A percentile compares a stretch with the other conserved stretches of the same genome.
Evolutionary conservation across 2,113 vertebrate genomes (phyloP).

Genomic region (Microcebus tavaratra): DNA sequence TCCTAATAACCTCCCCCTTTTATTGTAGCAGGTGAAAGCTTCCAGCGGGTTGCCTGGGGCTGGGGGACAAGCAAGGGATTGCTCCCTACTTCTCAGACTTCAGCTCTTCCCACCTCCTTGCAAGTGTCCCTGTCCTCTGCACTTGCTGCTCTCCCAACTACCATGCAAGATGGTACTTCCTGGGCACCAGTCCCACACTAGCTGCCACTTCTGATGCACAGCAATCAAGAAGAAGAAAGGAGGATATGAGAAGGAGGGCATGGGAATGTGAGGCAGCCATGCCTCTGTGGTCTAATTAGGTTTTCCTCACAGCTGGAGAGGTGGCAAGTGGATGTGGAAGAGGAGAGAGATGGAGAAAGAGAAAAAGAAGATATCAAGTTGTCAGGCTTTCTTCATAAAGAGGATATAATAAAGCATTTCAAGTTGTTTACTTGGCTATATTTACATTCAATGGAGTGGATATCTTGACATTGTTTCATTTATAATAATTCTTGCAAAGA

Average conservation of each 20-base stretch:
- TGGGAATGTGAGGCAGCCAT: background rate
- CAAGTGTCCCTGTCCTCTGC: accelerated
- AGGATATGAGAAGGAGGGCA: background rate
- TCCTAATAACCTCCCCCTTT: background rate
- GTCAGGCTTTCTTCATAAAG: background rate
- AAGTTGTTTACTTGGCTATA: background rate
- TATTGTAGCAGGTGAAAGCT: background rate
- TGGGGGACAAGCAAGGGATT: accelerated
- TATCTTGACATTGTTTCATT: background rate
- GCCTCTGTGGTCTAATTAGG: accelerated
- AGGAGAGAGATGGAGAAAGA: background rate
- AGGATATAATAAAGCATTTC: background rate
- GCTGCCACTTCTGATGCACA: background rate
- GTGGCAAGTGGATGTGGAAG: background rate
- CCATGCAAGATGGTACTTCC: background rate
- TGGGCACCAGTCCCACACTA: background rate
- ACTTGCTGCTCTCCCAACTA: too few species aligned
- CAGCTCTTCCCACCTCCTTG: too few species aligned
- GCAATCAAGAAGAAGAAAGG: background rate
- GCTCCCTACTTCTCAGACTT: accelerated
- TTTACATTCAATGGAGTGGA: background rate
- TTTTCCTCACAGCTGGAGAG: background rate
- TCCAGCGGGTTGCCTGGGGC: background rate
- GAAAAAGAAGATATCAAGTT: background rate
- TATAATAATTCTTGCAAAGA: background rate